Base-by-base conservation (phyloP, 2,888 invertebrate genomes). In the Iselma pallidipennis region DNA sequence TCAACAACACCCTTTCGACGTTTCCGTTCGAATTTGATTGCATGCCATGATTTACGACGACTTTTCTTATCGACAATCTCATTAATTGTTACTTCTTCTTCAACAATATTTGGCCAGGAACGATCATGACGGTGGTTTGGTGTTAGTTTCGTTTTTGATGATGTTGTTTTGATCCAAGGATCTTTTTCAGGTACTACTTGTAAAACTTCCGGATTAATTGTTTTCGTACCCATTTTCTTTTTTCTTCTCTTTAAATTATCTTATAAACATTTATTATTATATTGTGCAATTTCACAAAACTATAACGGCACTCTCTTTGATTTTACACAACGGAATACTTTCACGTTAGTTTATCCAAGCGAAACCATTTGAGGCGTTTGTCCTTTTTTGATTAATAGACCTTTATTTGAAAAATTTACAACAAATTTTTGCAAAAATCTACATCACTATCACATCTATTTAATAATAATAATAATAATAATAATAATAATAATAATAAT, bases 1-100 rank as follows among this genome's bases (percentile, higher is more conserved):
- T 77, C 76, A 7, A 77, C 77, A 5, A 79, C 78, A 57, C 81
- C 81, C 73, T 81, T 82, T 63, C 79, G 72, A 33, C 81, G 71
- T 67, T 82, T 82, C 68, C 80, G 74, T 63, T 82, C 82, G 68
- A 82, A 80, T 68, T 80, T 81, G 59, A 81, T 81, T 14, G 81
- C 80, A 64, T 82, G 82, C 82, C 82, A 82, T 12, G 82, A 82
- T 63, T 82, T 82, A 59, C 82, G 69, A 16, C 82, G 69, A 48
- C 74, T 74, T 67, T 81, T 81, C 70, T 80, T 81, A 79, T 84
- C 73, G 23, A 73, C 71, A n/a, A 68, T 64, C 4, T 62, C 57
- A 1, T 58, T 50, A 7, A 69, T 72, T 23, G 72, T 73, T 50
- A 77, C 78, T 61, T 79, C 79, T 57, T 74, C 74, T 49, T 76